These are phyloP conservation scores for Sthenelais limicola DNA, from an alignment of 2,888 invertebrate genomes.

Conservation along the genomic window DNA sequence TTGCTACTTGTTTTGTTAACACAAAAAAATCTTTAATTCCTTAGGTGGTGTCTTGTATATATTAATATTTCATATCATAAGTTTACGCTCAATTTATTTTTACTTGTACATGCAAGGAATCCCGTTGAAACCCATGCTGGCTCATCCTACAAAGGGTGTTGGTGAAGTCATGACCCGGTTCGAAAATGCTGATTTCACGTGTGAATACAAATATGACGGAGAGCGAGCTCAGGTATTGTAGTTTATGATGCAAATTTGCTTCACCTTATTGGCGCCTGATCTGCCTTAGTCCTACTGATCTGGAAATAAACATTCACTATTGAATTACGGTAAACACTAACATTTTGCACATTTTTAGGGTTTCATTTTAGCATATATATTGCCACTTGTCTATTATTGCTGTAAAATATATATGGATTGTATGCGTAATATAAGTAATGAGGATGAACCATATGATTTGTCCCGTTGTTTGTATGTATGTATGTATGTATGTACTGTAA, in stretches of 20 bases:
- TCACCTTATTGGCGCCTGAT: too few species aligned
- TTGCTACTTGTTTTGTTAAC: too few species aligned
- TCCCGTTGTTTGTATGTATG: not conserved
- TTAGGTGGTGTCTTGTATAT: too few species aligned
- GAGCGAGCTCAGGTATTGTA: constrained; percentile 95
- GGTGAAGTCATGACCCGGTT: constrained; percentile 89
- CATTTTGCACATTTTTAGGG: not conserved
- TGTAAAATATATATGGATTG: not conserved
- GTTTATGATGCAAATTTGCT: too few species aligned
- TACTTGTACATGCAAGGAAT: constrained; percentile 77
- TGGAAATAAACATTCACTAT: not conserved
- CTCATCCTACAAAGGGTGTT: constrained; percentile 96
- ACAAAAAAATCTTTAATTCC: too few species aligned
- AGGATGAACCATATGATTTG: not conserved
- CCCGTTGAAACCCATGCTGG: constrained; percentile 98
- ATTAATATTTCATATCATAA: too few species aligned
- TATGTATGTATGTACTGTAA: too few species aligned
- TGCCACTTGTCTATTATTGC: not conserved
- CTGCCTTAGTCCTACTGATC: too few species aligned
- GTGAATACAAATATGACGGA: constrained; percentile 99
- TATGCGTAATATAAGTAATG: not conserved
- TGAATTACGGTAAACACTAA: not conserved
- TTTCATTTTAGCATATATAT: not conserved
- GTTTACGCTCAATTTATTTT: too few species aligned
- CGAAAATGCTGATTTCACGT: constrained; percentile 89